Conservation (phyloP, 2,797 vertebrate species). For the Malacoraja senta region DNA sequence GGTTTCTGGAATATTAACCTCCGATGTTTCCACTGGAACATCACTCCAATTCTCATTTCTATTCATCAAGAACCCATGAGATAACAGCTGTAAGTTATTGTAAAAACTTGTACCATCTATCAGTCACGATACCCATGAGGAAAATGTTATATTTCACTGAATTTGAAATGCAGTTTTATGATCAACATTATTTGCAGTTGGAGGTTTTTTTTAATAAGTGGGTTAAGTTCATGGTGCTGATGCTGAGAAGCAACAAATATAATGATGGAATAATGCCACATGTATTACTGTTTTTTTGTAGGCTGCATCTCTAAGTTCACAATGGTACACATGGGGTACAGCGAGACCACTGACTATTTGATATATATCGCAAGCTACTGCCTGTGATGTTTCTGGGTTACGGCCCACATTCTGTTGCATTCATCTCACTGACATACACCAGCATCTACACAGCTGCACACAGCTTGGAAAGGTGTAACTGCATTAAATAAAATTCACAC, state of each 20-base stretch:
- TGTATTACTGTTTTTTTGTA: background rate
- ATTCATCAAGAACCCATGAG: background rate
- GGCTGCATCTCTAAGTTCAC: background rate
- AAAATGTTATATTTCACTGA: background rate
- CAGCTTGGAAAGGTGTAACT: background rate
- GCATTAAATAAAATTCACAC: background rate
- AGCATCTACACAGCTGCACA: background rate
- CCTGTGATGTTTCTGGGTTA: background rate
- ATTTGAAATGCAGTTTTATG: background rate
- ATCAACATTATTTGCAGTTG: background rate
- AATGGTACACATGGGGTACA: background rate
- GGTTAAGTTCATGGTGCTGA: background rate
- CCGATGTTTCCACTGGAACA: background rate
- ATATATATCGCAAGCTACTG: background rate
- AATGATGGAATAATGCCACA: background rate
- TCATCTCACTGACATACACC: background rate
- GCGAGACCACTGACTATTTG: background rate
- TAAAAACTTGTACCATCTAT: background rate
- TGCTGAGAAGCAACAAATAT: background rate
- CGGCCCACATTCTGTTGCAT: background rate
- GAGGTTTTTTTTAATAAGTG: background rate
- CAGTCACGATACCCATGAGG: background rate
- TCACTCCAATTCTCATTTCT: background rate
- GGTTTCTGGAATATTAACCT: background rate
- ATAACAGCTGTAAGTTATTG: background rate